Percentiles rank a stretch among this genome's conserved stretches.
Evolutionary conservation across 1,140 invertebrate genomes (phyloP).

Genomic region (Euschistus heros): DNA sequence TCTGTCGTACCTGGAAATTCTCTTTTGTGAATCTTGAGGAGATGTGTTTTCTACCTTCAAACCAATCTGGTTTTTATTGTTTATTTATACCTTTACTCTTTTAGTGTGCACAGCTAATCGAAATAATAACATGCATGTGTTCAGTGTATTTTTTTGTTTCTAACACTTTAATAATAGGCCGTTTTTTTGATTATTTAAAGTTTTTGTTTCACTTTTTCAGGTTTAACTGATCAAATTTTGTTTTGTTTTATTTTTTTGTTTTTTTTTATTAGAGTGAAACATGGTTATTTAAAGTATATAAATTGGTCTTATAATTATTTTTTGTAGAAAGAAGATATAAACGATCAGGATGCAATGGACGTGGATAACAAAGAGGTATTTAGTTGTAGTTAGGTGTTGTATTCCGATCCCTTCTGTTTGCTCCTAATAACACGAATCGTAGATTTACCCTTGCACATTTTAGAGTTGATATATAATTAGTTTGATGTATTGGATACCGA

Average conservation of each 20-base stretch:
- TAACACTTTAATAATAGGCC: background rate
- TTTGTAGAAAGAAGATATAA: conserved; percentile 8
- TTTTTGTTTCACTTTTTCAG: background rate
- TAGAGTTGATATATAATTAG: background rate
- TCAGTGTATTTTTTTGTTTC: too few relatives aligned
- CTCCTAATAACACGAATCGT: too few relatives aligned
- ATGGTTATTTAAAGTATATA: conserved; percentile 9
- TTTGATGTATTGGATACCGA: background rate
- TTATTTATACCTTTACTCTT: too few relatives aligned
- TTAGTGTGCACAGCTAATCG: too few relatives aligned
- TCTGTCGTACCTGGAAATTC: background rate
- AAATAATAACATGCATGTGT: too few relatives aligned
- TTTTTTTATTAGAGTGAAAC: background rate
- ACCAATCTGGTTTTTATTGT: too few relatives aligned
- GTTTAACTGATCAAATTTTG: background rate
- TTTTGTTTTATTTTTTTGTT: conserved; percentile 12
- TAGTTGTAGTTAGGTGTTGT: conserved; percentile 3
- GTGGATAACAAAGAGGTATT: conserved; percentile 8
- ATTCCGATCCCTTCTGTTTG: conserved; percentile 20
- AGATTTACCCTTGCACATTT: background rate
- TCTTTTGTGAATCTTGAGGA: background rate
- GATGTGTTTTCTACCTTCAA: too few relatives aligned
- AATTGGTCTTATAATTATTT: conserved; percentile 21
- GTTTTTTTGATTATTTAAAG: background rate
- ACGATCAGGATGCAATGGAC: conserved; percentile 11